Percentiles rank a stretch among this genome's conserved stretches.
These are phyloP conservation scores for Horisme vitalbata DNA, from an alignment of 2,888 invertebrate species.

Conservation along the genomic window DNA sequence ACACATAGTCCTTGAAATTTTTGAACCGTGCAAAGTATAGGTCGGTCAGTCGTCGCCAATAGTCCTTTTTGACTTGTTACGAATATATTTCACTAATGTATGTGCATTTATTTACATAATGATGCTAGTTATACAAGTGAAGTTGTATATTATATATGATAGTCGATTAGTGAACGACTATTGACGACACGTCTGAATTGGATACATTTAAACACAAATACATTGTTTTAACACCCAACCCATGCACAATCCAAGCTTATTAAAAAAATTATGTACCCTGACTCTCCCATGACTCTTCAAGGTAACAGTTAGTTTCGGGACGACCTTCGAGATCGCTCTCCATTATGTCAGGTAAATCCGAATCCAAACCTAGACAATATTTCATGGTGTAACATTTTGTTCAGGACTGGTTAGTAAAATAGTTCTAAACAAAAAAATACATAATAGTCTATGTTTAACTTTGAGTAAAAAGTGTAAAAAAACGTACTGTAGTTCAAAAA, in stretches of 20 bases:
- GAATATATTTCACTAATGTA: conserved; percentile 25
- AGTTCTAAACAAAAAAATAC: no score
- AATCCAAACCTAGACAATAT: conserved; percentile 78
- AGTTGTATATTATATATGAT: conserved; percentile 18
- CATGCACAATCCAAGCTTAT: conserved; percentile 66
- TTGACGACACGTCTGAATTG: conserved; percentile 31
- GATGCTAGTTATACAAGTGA: conserved; percentile 40
- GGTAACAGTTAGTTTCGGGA: conserved; percentile 79
- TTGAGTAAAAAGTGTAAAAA: no score
- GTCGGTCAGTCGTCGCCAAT: conserved; percentile 24
- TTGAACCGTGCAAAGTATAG: conserved; percentile 43
- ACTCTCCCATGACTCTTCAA: conserved; percentile 81
- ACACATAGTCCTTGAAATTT: conserved; percentile 56
- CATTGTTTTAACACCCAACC: conserved; percentile 49
- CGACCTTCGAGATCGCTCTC: conserved; percentile 77
- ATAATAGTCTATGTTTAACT: no score
- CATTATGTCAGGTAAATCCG: conserved; percentile 72
- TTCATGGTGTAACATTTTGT: conserved; percentile 39
- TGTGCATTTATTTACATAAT: conserved; percentile 35
- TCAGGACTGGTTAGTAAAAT: no score
- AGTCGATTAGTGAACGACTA: conserved; percentile 26
- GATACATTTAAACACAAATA: conserved; percentile 26
- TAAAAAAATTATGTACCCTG: conserved; percentile 66
- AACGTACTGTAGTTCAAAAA: conserved; percentile 44
- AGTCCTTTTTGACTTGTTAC: conserved; percentile 28